Evolutionary conservation across 2,888 invertebrate species (phyloP), one percentile per base, ranked within the genome.

Genomic region (Lithodes maja): DNA sequence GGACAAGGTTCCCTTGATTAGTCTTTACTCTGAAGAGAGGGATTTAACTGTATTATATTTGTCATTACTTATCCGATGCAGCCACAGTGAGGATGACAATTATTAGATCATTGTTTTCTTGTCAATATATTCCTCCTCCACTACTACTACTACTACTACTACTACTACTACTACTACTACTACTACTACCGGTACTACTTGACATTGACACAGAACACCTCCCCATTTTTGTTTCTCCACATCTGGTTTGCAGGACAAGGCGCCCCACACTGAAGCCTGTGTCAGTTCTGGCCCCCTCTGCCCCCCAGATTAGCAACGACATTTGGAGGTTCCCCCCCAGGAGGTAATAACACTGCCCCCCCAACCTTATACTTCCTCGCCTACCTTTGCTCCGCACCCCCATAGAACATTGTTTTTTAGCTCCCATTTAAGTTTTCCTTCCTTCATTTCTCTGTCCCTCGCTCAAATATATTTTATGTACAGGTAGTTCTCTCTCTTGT

Each of bases 251-350:
- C 71, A 71, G 89, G 82, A 89, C 61, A 85, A 89, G 85, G 49
- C 89, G 90, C 53, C 89, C 86, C n/a, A 86, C 90, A 50, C 83
- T 91, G 80, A 89, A 91, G 82, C 90, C 90, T n/a, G 90, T 91
- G 52, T 91, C 90, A 49, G 81, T 78, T 54, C 52, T 89, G 55
- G 89, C 89, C 3, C 89, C 89, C 61, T 85, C 89, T 49, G 85
- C 75, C 53, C 69, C 89, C 68, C 7, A 79, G 71, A 78, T 53
- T 17, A 78, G 33, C 91, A 86, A 61, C 85, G 90, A 91, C 85
- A 90, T 91, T 69, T 91, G 91, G 91, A 86, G 79, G 88, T 90
- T 83, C 50, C 91, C 91, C 87, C 89, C 91, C 7, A 86, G 87
- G 90, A 91, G 91, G 91, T 91, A 91, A 91, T 68, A 78, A 85